phyloP scores from a whole-genome alignment of 2,113 vertebrate genomes.

The Myxocyprinus asiaticus region DNA sequence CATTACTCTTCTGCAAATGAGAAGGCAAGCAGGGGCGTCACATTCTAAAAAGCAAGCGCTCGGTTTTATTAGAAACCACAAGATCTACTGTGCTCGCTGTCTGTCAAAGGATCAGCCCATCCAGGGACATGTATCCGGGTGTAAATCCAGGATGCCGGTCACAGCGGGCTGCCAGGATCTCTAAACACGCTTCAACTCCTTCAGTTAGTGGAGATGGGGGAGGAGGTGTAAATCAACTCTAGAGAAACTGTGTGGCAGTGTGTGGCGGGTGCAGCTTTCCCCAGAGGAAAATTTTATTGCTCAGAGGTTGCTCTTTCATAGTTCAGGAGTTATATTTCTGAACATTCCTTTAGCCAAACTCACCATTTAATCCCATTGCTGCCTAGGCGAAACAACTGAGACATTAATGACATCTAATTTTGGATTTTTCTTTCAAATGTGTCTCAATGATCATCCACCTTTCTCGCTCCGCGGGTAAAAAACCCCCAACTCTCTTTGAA shows the following conservation, averaged over 20 bases:
- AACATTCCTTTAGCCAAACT: too few relatives aligned
- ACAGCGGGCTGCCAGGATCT: slow-evolving; percentile 53
- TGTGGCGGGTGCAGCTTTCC: too few relatives aligned
- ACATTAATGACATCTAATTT: too few relatives aligned
- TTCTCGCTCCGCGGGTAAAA: slow-evolving; percentile 68
- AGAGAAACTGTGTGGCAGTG: slow-evolving; percentile 33
- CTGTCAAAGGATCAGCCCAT: slow-evolving; percentile 60
- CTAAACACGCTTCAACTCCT: slow-evolving; percentile 45
- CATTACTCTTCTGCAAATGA: slow-evolving; percentile 43
- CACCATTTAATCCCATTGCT: too few relatives aligned
- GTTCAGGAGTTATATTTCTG: too few relatives aligned
- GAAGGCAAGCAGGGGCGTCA: slow-evolving; percentile 52
- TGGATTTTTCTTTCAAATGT: too few relatives aligned
- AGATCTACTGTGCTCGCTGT: slow-evolving; percentile 59
- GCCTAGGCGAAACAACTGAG: too few relatives aligned
- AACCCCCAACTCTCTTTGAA: slow-evolving; percentile 71
- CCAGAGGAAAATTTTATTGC: too few relatives aligned
- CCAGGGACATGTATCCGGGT: slow-evolving; percentile 19
- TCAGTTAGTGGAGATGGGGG: not conserved
- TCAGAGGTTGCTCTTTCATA: too few relatives aligned
- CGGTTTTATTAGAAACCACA: slow-evolving; percentile 63
- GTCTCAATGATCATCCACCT: too few relatives aligned
- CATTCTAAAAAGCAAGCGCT: slow-evolving; percentile 51
- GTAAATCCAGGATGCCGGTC: slow-evolving; percentile 54
- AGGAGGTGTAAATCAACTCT: not conserved